A percentile compares a stretch with the other conserved stretches of the same genome.
Conservation (phyloP, 1,140 invertebrate species). For the Cylas formicarius region DNA sequence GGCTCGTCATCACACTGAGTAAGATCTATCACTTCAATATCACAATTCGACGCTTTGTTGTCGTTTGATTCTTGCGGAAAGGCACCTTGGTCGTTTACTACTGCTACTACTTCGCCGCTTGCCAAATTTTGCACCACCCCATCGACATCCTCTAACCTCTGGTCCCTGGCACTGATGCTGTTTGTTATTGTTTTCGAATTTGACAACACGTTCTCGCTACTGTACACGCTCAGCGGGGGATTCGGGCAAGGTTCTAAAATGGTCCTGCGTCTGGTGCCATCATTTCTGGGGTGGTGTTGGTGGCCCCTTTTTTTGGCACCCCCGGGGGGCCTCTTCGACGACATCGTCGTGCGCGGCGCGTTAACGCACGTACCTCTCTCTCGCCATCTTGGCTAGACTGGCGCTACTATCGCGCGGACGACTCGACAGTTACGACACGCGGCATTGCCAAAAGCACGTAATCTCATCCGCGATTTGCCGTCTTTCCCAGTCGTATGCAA, state of each 20-base stretch:
- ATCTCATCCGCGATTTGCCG: too few species aligned
- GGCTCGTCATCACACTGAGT: slow-evolving; percentile 38
- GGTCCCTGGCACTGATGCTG: not conserved
- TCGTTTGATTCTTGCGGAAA: slow-evolving; percentile 12
- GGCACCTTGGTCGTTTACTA: slow-evolving; percentile 10
- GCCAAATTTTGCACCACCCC: slow-evolving; percentile 18
- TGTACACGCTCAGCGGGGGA: slow-evolving; percentile 23
- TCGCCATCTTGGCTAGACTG: slow-evolving; percentile 44
- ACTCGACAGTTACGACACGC: slow-evolving; percentile 14
- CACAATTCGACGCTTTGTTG: slow-evolving; percentile 23
- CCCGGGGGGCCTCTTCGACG: slow-evolving; percentile 46
- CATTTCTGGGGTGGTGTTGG: slow-evolving; percentile 64
- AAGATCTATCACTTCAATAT: slow-evolving; percentile 41
- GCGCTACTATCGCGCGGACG: slow-evolving; percentile 16
- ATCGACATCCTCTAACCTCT: too few species aligned
- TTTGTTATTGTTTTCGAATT: slow-evolving; percentile 41
- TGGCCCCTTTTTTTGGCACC: slow-evolving; percentile 63
- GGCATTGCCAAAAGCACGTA: not conserved
- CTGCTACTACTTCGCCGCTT: slow-evolving; percentile 19
- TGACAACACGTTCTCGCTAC: slow-evolving; percentile 29
- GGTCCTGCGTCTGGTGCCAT: slow-evolving; percentile 42
- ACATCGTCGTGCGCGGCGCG: slow-evolving; percentile 45
- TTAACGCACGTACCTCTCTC: slow-evolving; percentile 39
- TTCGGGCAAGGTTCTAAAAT: slow-evolving; percentile 32
- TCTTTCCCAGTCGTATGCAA: too few species aligned